Conservation (phyloP, 2,113 vertebrate species). For the Cynopterus brachyotis region DNA sequence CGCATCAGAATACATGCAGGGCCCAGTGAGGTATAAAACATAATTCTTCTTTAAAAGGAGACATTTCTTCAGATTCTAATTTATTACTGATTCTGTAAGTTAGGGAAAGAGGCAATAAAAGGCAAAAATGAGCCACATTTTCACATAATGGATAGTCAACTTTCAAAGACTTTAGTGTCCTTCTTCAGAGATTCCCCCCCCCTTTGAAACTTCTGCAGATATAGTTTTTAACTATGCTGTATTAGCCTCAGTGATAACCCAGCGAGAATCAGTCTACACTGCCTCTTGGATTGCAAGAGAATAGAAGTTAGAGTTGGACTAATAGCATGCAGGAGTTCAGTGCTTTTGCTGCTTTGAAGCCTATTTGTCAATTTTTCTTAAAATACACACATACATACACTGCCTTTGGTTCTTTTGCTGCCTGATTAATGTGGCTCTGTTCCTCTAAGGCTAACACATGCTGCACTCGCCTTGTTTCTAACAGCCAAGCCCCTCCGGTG, state of each 20-base stretch:
- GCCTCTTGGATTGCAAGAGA: constrained; percentile 80
- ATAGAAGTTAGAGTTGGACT: constrained; percentile 76
- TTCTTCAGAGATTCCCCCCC: constrained; percentile 34
- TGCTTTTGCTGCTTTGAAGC: constrained; percentile 81
- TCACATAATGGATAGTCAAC: constrained; percentile 65
- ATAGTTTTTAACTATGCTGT: constrained; percentile 77
- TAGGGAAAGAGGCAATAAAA: constrained; percentile 56
- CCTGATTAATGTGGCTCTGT: constrained; percentile 63
- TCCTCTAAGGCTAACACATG: constrained; percentile 64
- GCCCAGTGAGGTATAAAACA: constrained; percentile 52
- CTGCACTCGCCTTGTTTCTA: constrained; percentile 74
- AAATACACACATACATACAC: constrained; percentile 60
- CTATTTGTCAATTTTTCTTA: constrained; percentile 83
- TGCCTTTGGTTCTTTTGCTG: constrained; percentile 61
- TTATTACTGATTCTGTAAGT: constrained; percentile 71
- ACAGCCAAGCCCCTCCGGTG: constrained; percentile 68
- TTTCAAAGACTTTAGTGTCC: constrained; percentile 75
- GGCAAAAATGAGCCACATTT: constrained; percentile 76
- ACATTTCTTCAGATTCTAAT: constrained; percentile 76
- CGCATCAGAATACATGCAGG: constrained; percentile 59
- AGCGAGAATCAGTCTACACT: constrained; percentile 74
- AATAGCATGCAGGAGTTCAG: constrained; percentile 60
- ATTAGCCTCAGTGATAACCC: constrained; percentile 71
- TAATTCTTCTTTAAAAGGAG: constrained; percentile 60
- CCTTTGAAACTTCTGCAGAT: constrained; percentile 75